Base-by-base conservation (phyloP, 2,113 vertebrate genomes). In the Aptenodytes patagonicus region DNA sequence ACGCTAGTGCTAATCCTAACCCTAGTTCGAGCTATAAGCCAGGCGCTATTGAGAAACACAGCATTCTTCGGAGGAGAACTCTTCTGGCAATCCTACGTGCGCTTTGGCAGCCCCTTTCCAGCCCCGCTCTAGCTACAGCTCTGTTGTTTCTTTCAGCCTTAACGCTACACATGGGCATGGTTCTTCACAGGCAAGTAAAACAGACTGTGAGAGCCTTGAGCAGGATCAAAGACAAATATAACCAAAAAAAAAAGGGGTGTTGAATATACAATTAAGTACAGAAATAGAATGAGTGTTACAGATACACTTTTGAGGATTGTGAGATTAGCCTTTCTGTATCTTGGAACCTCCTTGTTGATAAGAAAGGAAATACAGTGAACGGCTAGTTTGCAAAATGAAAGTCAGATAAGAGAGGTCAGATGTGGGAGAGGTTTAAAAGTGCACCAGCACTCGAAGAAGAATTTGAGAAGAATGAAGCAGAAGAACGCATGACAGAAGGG, bases 141-240 rank as follows among this genome's bases (percentile, higher is more conserved):
- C 40, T 69, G 31, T 31, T 14, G 28, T 90, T 89, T 65, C 47
- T 68, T 91, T 62, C 72, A 92, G 1, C 32, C 55, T 78, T 70
- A n/a, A 62, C 0, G 0, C 51, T 81, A 24, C 60, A 9, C 28
- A 38, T 8, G 28, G 57, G 9, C 11, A 17, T 29, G 25, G 44
- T 31, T 87, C 80, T 68, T 78, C n/a, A 40, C 32, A 81, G 69
- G 58, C 80, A 64, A 84, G 34, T 62, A 44, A 58, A 94, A 65
- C 24, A 78, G 58, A 72, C 60, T 89, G 34, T 11, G 24, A 71
- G 68, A 86, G 29, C 78, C 60, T 31, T 68, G 26, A 87, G 58
- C 52, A 57, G 15, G n/a, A 95, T 68, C 80, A 82, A 81, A 92
- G 55, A n/a, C 57, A 90, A 82, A 77, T 34, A 34, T 5, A 80